phyloP scores from a whole-genome alignment of 1,140 invertebrate species.

The Yoshiicerus persimilis region DNA sequence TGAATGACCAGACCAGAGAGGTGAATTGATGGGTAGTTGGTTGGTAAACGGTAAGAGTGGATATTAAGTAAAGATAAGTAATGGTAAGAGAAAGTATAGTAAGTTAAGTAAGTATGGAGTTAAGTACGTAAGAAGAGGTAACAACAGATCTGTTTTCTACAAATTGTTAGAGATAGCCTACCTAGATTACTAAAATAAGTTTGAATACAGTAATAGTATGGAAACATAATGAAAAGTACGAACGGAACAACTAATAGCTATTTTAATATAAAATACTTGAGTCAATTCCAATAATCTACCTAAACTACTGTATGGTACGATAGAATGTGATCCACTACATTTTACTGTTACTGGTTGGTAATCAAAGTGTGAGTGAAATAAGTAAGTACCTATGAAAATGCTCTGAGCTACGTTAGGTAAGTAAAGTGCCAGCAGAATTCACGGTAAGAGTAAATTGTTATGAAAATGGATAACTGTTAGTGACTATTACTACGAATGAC shows the following conservation, averaged over 20 bases:
- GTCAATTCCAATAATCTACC: background rate
- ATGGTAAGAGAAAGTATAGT: background rate
- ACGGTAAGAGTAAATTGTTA: background rate
- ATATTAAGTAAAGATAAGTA: background rate
- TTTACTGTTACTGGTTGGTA: background rate
- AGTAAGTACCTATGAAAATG: background rate
- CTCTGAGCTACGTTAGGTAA: background rate
- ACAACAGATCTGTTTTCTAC: slow-evolving; percentile 2
- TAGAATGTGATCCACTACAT: slow-evolving; percentile 1
- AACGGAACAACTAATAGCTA: background rate
- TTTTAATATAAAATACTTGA: background rate
- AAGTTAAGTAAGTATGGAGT: background rate
- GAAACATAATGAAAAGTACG: background rate
- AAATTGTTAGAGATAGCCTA: background rate
- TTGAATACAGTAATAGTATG: background rate
- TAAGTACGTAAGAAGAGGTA: background rate
- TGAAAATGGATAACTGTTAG: slow-evolving; percentile 1
- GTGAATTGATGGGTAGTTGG: background rate
- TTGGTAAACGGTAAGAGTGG: background rate
- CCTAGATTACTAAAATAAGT: background rate
- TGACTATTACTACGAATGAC: background rate
- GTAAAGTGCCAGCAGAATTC: background rate
- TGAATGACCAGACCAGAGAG: background rate
- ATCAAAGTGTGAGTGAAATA: background rate
- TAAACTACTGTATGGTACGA: background rate